Evolutionary conservation across 2,797 vertebrate species (phyloP).

Genomic region (Anolis apletophallus): DNA sequence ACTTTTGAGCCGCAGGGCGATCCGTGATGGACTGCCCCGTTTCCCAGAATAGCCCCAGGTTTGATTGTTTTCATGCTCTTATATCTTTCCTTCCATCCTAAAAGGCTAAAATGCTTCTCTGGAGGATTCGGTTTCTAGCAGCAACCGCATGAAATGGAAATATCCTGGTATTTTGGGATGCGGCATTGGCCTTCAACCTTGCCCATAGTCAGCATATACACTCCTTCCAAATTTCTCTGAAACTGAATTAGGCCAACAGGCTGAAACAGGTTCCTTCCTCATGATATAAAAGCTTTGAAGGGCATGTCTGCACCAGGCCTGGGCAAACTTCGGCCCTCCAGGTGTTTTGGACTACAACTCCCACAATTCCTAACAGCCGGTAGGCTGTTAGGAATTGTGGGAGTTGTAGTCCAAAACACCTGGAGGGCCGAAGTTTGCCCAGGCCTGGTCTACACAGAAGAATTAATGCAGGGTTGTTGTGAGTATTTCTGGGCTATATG

Average conservation of each 20-base stretch:
- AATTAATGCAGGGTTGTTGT: too few species aligned
- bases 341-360: too few species aligned
- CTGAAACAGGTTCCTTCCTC: not conserved
- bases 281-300: not conserved
- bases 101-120: not conserved
- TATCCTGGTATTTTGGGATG: not conserved
- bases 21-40: not conserved
- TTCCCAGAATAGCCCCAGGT: not conserved
- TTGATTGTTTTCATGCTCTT: not conserved
- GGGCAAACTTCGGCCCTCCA: too few species aligned
- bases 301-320: too few species aligned
- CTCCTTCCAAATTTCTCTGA: not conserved
- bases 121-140: not conserved
- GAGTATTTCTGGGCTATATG: too few species aligned
- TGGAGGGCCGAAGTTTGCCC: too few species aligned
- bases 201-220: not conserved
- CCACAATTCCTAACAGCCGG: too few species aligned
- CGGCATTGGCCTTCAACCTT: not conserved
- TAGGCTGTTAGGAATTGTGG: too few species aligned
- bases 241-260: not conserved
- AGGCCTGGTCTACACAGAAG: too few species aligned
- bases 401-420: too few species aligned
- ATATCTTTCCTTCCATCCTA: not conserved
- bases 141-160: not conserved
- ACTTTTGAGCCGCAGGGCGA: not conserved